phyloP scores from a whole-genome alignment of 2,113 vertebrate species.

The Tetrao urogallus region DNA sequence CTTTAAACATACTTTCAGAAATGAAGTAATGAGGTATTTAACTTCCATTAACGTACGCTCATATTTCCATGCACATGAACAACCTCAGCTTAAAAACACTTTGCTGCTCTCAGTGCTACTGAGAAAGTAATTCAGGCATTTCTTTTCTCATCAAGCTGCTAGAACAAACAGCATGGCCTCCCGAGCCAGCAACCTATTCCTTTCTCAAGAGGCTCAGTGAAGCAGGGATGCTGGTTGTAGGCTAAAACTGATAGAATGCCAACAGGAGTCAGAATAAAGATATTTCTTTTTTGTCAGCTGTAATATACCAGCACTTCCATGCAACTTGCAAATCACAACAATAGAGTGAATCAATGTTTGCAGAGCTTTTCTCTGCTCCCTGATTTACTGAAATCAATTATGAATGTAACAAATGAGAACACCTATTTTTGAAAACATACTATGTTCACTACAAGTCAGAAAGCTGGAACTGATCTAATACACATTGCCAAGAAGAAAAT shows the following conservation, averaged over 20 bases:
- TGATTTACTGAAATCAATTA: not conserved
- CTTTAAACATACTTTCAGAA: not conserved
- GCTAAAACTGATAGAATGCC: not conserved
- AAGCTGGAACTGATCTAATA: not conserved
- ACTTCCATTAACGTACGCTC: not conserved
- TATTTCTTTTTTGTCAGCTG: not conserved
- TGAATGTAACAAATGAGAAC: not conserved
- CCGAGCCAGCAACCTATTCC: slow-evolving; percentile 6
- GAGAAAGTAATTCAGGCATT: not conserved
- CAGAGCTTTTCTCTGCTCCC: not conserved
- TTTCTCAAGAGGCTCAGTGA: slow-evolving; percentile 18
- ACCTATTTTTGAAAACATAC: not conserved
- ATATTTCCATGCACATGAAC: not conserved
- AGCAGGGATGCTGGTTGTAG: not conserved
- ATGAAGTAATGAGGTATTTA: not conserved
- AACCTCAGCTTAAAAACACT: not conserved
- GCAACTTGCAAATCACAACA: slow-evolving; percentile 8
- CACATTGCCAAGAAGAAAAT: not conserved
- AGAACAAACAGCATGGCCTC: not conserved
- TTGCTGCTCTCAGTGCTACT: not conserved
- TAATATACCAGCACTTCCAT: not conserved
- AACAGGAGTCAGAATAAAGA: slow-evolving; percentile 21
- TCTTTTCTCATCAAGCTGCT: slow-evolving; percentile 9
- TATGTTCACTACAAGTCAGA: not conserved
- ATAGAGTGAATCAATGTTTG: not conserved